Base-by-base conservation (phyloP, 1,140 invertebrate genomes). In the Lepidurus arcticus region DNA sequence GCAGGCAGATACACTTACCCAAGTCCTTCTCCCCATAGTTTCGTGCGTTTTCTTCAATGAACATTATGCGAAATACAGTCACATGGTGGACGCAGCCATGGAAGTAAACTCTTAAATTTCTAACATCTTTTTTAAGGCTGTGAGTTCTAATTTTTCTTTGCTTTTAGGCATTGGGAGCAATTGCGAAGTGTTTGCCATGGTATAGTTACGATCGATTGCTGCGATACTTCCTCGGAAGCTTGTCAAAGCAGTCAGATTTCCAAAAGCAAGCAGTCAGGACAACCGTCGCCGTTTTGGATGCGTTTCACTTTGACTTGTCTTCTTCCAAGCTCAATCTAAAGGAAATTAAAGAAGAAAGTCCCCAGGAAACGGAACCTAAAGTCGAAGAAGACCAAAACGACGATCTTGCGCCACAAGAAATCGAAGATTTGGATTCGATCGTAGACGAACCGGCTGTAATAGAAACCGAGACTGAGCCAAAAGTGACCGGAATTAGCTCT, bases 281-380 rank as follows among this genome's bases (percentile, higher is more conserved):
- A 65, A 86, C 97, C 21, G 90, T 95, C 0, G 89, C 88, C 1
- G 91, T 98, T 77, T 85, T 99, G 43, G 93, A 98, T 85, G 90
- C 91, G 1, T 99, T 98, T 83, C 96, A 98, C 86, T 98, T 93
- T 85, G 93, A 98, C 88, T 85, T 98, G 43, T 90, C 88, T 0
- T 90, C 80, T 1, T 73, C 16, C 65, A 91, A 83, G 76, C 78
- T 75, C 74, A 82, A 43, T 44, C 21, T 42, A 7, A n/a, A 65
- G 73, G 42, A 79, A 42, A 34, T 74, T 10, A 81, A 80, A 78
- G 88, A 87, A 0, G 85, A 88, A 85, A 79, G 82, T 81, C 79
- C 82, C 80, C 2, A 77, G 24, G 79, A 78, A 81, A 42, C n/a
- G 34, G 26, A 83, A 82, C 73, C 79, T 82, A 65, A 81, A 76